Evolutionary conservation across 2,888 invertebrate genomes (phyloP), one percentile per base, ranked within the genome.

Genomic region (Brachylomia viminalis): DNA sequence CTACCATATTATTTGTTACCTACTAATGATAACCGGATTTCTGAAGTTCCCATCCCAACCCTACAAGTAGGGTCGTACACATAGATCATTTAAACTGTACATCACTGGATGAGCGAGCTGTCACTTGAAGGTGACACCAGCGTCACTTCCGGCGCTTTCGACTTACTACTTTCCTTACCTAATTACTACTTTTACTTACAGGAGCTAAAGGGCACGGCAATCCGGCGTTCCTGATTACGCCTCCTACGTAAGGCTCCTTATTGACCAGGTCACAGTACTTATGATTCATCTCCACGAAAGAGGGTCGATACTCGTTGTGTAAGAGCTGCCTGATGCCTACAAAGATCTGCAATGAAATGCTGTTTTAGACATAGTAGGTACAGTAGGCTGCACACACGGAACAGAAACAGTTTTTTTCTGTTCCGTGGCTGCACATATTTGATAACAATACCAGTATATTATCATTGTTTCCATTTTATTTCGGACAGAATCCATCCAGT

Each of bases 251-350:
- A 6, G 84, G 84, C 45, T 79, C 79, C 15, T 78, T 79, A 20
- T 79, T 79, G 33, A 79, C 2, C 11, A 83, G 42, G 45, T 79
- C 79, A 27, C 79, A 79, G 0, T 68, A 30, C 20, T 52, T 68
- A 0, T 30, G 3, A 8, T 10, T 15, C 15, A 68, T 0, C 10
- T 17, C 0, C 20, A 79, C 79, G 45, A 79, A 79, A n/a, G 79
- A 79, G 56, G n/a, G 79, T 27, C 79, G 79, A 54, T 68, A 79
- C 84, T 79, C 79, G 54, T 79, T 79, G 56, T 79, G 79, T 30
- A 79, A 56, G 10, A 83, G n/a, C 69, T 79, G 79, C 33, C 56
- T 79, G 83, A 79, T 0, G 6, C 8, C 0, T 15, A 83, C 0
- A 1, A 15, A n/a, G n/a, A 52, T 3, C 79, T 79, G 70, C 5